Conservation (phyloP, 2,797 vertebrate species). For the Ara ararauna region DNA sequence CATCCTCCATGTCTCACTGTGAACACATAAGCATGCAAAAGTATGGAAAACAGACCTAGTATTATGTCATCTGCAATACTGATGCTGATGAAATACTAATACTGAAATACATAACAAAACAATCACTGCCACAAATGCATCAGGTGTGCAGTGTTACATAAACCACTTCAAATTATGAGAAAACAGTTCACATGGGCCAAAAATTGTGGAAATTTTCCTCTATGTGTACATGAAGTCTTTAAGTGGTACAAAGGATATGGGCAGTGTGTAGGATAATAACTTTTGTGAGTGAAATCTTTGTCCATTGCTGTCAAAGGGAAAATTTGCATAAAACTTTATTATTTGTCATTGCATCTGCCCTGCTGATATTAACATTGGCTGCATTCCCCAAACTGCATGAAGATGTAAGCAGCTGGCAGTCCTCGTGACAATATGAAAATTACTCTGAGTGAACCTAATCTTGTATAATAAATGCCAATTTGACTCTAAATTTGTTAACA, state of each 20-base stretch:
- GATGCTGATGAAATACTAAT: neutral
- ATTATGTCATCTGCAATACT: neutral
- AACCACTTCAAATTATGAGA: neutral
- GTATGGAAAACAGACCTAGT: neutral
- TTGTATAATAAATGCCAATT: constrained; percentile 74
- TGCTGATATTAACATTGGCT: constrained; percentile 54
- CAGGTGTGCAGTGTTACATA: neutral
- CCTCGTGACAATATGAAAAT: constrained; percentile 76
- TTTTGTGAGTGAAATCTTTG: neutral
- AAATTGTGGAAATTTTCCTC: neutral
- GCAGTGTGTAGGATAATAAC: neutral
- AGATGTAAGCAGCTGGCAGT: constrained; percentile 70
- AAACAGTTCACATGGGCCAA: neutral
- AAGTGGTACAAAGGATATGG: neutral
- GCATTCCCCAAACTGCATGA: constrained; percentile 60
- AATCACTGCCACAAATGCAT: neutral
- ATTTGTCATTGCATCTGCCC: constrained; percentile 43
- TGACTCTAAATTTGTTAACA: constrained; percentile 80
- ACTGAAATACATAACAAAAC: neutral
- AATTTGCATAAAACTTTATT: constrained; percentile 7
- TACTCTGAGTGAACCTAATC: constrained; percentile 70
- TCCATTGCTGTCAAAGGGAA: neutral
- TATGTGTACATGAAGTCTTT: neutral
- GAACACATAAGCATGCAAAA: neutral
- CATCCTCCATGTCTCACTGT: neutral